Conservation (phyloP, 1,140 invertebrate genomes). For the Camponotus pennsylvanicus region DNA sequence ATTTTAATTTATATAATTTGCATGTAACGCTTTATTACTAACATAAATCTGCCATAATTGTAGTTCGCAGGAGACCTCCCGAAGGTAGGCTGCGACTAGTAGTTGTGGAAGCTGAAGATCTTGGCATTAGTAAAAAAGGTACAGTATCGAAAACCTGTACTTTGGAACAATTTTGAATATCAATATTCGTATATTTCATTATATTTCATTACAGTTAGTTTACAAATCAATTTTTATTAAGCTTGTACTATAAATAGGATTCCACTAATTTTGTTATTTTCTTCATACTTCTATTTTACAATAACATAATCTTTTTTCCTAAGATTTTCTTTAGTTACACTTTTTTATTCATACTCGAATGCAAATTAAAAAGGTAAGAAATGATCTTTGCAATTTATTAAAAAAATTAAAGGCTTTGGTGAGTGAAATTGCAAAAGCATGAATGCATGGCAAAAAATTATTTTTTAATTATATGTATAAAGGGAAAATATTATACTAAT, state of each 20-base stretch:
- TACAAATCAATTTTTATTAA: slow-evolving; percentile 1
- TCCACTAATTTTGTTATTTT: neutral
- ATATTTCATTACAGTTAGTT: neutral
- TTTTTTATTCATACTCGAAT: neutral
- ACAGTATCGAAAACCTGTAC: slow-evolving; percentile 59
- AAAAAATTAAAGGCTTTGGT: slow-evolving; percentile 22
- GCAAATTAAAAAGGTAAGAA: neutral
- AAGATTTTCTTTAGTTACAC: neutral
- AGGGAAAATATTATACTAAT: neutral
- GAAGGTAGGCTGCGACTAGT: slow-evolving; percentile 84
- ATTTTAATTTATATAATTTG: slow-evolving; percentile 19
- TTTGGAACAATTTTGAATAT: neutral
- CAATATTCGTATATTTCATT: neutral
- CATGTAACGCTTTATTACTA: slow-evolving; percentile 70
- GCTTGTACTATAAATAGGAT: neutral
- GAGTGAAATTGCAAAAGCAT: neutral
- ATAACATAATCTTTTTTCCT: neutral
- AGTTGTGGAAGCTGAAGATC: slow-evolving; percentile 84
- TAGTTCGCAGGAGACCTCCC: slow-evolving; percentile 85
- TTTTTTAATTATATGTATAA: neutral
- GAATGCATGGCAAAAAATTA: neutral
- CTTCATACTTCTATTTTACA: neutral
- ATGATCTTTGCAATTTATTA: neutral
- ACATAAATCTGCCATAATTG: slow-evolving; percentile 81
- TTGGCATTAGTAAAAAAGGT: slow-evolving; percentile 80